These are phyloP conservation scores for Hyalella azteca DNA, from an alignment of 2,888 invertebrate genomes.

Conservation along the genomic window DNA sequence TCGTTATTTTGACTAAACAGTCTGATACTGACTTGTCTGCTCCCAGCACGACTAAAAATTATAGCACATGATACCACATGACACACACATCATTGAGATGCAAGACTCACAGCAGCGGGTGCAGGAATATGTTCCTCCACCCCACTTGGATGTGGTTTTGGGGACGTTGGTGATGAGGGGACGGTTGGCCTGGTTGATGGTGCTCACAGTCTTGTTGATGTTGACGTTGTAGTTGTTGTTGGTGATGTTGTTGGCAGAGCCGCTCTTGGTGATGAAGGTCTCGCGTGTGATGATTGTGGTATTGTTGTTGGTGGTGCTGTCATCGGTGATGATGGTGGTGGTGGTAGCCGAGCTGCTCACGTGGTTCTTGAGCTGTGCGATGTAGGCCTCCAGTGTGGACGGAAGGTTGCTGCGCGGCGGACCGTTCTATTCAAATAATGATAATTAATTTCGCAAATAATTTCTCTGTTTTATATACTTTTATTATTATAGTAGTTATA, in stretches of 20 bases:
- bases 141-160: slow-evolving; percentile 59
- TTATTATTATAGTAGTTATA: too few relatives aligned
- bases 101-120: slow-evolving; percentile 62
- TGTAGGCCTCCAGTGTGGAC: slow-evolving; percentile 61
- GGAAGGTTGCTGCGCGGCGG: slow-evolving; percentile 61
- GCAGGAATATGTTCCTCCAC: slow-evolving; percentile 63
- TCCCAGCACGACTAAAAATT: too few relatives aligned
- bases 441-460: neutral
- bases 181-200: neutral
- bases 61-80: neutral
- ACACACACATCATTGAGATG: neutral
- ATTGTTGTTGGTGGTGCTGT: neutral
- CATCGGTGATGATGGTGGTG: neutral
- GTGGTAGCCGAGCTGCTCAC: too few relatives aligned
- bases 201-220: neutral
- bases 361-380: slow-evolving; percentile 61
- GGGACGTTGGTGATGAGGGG: neutral
- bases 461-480: too few relatives aligned
- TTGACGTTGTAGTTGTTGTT: neutral
- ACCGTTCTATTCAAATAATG: slow-evolving; percentile 59
- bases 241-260: neutral
- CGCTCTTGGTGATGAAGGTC: neutral
- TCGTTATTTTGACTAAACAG: too few relatives aligned
- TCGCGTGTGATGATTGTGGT: neutral
- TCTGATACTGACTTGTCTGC: too few relatives aligned